Evolutionary conservation across 1,140 invertebrate species (phyloP), one percentile per base, ranked within the genome.

Genomic region (Microvelia longipes): DNA sequence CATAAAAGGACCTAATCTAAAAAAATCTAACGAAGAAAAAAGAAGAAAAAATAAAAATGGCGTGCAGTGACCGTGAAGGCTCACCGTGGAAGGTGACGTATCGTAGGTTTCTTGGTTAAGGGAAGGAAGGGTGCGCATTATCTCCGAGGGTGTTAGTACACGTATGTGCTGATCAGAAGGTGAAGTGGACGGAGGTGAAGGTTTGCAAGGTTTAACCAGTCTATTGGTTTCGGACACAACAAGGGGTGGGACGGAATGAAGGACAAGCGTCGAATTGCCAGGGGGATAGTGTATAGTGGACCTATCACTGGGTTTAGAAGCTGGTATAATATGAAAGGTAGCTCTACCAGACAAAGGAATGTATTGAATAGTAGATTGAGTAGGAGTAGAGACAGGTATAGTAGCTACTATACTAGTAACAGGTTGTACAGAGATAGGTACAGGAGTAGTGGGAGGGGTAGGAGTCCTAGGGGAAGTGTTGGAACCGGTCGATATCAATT

Each of bases 71-170:
- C 2, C 15, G 62, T 64, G 62, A 26, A 71, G 71, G 74, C 85
- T 85, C 85, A 85, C 85, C 85, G 82, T 82, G 77, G 80, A 79
- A 79, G 80, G 80, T 82, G 82, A 82, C 79, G 82, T 80, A 79
- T 86, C 85, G 81, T 85, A 86, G 79, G 82, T 82, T 82, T 87
- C 86, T 83, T 87, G 86, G 81, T 81, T 82, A 79, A 91, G 85
- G 79, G 88, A 89, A 78, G 90, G 89, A 80, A 90, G 86, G 78
- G 89, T 91, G 82, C 88, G 86, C 89, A 91, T 91, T 79, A 91
- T 91, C 85, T 91, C 89, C 75, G 88, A 90, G 74, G 89, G 89
- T 76, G 90, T 91, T 79, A 91, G 85, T 80, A 90, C 89, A 80
- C 89, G 86, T 81, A 91, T 91, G 81, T 90, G 88, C 80, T 88